Evolutionary conservation across 2,113 vertebrate species (phyloP), one percentile per base, ranked within the genome.

Genomic region (Forbesichthys agassizii): DNA sequence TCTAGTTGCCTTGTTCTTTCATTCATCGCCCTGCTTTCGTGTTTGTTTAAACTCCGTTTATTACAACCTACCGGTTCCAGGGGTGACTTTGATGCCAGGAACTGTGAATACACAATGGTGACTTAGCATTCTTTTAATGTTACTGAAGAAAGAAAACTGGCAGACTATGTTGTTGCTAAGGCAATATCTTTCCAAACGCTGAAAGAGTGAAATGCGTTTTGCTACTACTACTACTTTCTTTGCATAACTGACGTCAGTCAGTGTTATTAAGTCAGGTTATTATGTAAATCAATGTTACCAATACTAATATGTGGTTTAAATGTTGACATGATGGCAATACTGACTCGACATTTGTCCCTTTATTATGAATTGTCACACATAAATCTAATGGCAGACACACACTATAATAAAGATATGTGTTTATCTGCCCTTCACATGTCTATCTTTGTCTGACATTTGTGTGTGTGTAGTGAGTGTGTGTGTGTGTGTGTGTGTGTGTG

Each of bases 11-110:
- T 78, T 69, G 61, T 71, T 42, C 61, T 59, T 66, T 86, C 83
- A 74, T 66, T 90, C 87, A 84, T 65, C 81, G 58, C 78, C 73
- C 62, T 16, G 68, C 77, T 54, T 81, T 84, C 54, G 54, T 87
- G 86, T 86, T 90, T 88, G 87, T 87, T 88, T 89, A 85, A 89
- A 88, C 78, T 84, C 67, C 82, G 83, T 66, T 86, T 81, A 69
- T 81, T 87, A 73, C 68, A 87, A 67, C 77, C 64, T 68, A 51
- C 66, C 55, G 62, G 75, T 77, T 82, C 65, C 69, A 69, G 64
- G 78, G 78, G 79, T 80, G 78, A 68, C 73, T 71, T 74, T 79
- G 70, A 86, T 87, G 88, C 71, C 82, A 88, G 69, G 36, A 80
- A 64, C 36, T 67, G 72, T 60, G 76, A 86, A 72, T 66, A 71